Evolutionary conservation across 92 coral and sea anemone species (phyloP).

Genomic region (Phenganax subtilis): DNA sequence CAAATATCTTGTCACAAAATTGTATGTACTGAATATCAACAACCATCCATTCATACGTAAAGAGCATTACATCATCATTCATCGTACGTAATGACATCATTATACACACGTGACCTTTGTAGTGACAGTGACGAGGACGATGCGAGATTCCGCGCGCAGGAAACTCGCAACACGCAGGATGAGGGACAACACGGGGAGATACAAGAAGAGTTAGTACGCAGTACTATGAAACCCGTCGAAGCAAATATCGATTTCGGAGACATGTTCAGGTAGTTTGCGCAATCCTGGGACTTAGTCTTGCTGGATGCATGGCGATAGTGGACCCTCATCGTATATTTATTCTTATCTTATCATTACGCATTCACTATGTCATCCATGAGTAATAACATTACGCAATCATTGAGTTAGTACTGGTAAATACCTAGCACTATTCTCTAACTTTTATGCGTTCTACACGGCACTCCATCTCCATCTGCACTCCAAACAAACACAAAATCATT

Average conservation of each 20-base stretch:
- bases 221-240: conserved; percentile 37
- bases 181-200: conserved; percentile 17
- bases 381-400: background rate
- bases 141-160: conserved; percentile 10
- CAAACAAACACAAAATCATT: too few relatives aligned
- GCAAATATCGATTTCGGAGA: conserved; percentile 27
- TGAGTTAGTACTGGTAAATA: background rate
- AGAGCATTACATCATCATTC: too few relatives aligned
- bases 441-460: background rate
- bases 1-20: background rate
- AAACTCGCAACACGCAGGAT: conserved; percentile 28
- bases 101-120: conserved; percentile 32
- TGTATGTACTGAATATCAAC: background rate
- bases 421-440: background rate
- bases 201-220: conserved; percentile 20
- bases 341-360: background rate
- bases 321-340: background rate
- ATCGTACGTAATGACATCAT: too few relatives aligned
- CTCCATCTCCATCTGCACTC: too few relatives aligned
- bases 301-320: too few relatives aligned
- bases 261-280: conserved; percentile 36
- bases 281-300: background rate
- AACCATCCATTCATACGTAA: background rate
- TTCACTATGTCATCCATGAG: background rate
- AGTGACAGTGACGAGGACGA: conserved; percentile 40